These are phyloP conservation scores for Dioctria linearis DNA, from an alignment of 2,888 invertebrate genomes.

Conservation along the genomic window DNA sequence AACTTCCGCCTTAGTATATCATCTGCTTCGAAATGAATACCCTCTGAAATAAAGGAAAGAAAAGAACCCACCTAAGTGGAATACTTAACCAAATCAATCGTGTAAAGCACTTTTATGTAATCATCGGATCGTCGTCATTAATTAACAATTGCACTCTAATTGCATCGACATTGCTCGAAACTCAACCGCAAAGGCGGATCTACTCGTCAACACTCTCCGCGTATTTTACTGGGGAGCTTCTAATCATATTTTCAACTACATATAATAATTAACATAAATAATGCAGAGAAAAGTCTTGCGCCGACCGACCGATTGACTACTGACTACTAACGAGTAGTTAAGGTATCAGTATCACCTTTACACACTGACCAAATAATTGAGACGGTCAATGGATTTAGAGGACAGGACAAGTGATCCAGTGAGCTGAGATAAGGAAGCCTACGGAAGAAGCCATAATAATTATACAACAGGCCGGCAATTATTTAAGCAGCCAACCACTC, in stretches of 20 bases:
- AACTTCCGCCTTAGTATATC: background rate
- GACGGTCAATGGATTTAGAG: constrained; percentile 42
- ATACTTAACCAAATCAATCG: constrained; percentile 12
- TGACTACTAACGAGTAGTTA: no score
- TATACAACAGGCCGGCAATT: background rate
- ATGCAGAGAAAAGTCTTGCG: no score
- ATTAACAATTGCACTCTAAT: constrained; percentile 36
- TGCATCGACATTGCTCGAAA: background rate
- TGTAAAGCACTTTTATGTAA: constrained; percentile 27
- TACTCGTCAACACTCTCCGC: background rate
- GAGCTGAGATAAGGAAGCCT: constrained; percentile 4
- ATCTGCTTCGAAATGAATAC: no score
- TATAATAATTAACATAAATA: no score
- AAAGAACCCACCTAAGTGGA: no score
- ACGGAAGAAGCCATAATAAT: constrained; percentile 23
- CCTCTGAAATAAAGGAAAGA: background rate
- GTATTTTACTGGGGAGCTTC: no score
- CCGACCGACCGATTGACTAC: no score
- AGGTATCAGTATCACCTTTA: constrained; percentile 27
- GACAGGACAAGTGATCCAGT: constrained; percentile 19
- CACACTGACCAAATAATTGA: constrained; percentile 41
- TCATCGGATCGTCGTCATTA: constrained; percentile 7
- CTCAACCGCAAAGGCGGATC: constrained; percentile 5
- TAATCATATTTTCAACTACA: no score
- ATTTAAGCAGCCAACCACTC: background rate